Base-by-base conservation (phyloP, 2,888 invertebrate genomes). In the Philopedon plagiatum region DNA sequence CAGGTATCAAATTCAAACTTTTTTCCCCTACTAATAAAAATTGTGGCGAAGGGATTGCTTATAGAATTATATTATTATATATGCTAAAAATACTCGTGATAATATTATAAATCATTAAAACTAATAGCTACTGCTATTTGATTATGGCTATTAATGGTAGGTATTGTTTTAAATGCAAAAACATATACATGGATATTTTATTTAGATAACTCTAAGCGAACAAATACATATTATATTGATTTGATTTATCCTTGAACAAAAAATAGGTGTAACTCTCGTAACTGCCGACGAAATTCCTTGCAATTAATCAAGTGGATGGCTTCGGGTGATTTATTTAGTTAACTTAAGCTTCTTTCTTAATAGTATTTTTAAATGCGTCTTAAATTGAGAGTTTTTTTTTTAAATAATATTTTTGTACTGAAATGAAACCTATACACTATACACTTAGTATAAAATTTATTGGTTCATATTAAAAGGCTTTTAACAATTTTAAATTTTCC, bases 231-330 rank as follows among this genome's bases (percentile, higher is more conserved):
- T 11, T 29, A 54, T 54, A 29, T 54, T 54, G 29, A 49, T 63
- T 34, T 21, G 49, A 29, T 34, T 5, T 63, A 46, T 63, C 63
- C 63, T 63, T 63, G 63, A 65, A 54, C 64, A 21, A 65, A 63
- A 54, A 65, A 34, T 51, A 63, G 63, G 63, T 51, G 63, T 23
- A 63, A 34, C 49, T 49, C n/a, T 19, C 21, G 37, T 9, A 46
- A 49, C n/a, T 51, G 9, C 37, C 32, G 9, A 39, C 34, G 11
- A 15, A 57, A 57, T 57, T 57, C 37, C 37, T 32, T 37, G 57
- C 39, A 37, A 57, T 57, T 57, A 57, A 57, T 57, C 57, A 57
- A 37, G 34, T 57, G 37, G 19, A 2, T 21, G 15, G 29, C 29
- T 51, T 2, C 13, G 11, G 8, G 51, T 51, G 29, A 54, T 54